These are phyloP conservation scores for Parasteatoda lunata DNA, from an alignment of 2,888 invertebrate genomes.

Conservation along the genomic window DNA sequence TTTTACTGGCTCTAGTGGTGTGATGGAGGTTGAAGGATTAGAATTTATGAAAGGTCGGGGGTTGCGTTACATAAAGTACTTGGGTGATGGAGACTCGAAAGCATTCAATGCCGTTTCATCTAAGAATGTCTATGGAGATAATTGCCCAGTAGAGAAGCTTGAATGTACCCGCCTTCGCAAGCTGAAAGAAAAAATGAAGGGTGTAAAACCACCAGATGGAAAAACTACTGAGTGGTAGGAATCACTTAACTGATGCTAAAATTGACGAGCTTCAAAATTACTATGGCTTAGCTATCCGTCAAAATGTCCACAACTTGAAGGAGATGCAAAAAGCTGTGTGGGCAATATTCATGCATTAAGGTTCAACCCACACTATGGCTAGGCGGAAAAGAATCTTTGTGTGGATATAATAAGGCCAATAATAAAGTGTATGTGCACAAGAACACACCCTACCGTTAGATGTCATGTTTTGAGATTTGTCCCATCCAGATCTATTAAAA, in stretches of 20 bases:
- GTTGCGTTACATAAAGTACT: background rate
- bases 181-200: background rate
- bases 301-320: background rate
- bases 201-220: conserved; percentile 1
- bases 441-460: background rate
- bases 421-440: background rate
- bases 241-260: conserved; percentile 3
- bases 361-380: conserved; percentile 23
- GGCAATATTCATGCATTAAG: conserved; percentile 22
- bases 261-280: conserved; percentile 10
- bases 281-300: conserved; percentile 13
- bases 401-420: background rate
- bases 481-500: background rate
- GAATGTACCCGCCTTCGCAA: conserved; percentile 23
- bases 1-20: background rate
- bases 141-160: background rate
- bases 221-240: conserved; percentile 4
- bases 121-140: conserved; percentile 14
- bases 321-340: conserved; percentile 24
- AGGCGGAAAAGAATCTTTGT: conserved; percentile 6
- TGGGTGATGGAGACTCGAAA: conserved; percentile 13
- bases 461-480: conserved; percentile 14
- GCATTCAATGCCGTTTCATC: background rate
- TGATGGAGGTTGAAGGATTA: background rate
- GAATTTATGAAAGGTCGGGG: background rate